Conservation (phyloP, 2,113 vertebrate genomes). For the Raja brachyura region DNA sequence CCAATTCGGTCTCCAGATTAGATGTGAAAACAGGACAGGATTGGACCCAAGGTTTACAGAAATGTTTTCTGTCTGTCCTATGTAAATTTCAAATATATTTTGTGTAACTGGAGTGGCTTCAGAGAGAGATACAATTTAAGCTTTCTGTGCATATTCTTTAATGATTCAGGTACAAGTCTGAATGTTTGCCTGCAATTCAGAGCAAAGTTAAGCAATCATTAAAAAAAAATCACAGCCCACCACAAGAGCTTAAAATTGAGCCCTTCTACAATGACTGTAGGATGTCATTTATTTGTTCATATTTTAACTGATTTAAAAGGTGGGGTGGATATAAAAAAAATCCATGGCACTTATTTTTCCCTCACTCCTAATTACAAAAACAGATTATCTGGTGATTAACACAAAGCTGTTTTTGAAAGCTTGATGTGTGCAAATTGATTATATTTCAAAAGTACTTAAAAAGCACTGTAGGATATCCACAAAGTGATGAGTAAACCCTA, state of each 20-base stretch:
- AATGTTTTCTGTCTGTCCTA: not conserved
- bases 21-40: conserved; percentile 34
- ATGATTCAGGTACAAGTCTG: not conserved
- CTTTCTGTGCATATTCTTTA: conserved; percentile 8
- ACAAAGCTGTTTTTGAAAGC: too few species aligned
- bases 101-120: not conserved
- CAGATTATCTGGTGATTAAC: too few species aligned
- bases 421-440: too few species aligned
- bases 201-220: not conserved
- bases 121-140: conserved; percentile 29
- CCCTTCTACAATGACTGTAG: not conserved
- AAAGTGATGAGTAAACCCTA: too few species aligned
- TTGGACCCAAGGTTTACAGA: conserved; percentile 35
- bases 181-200: not conserved
- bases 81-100: not conserved
- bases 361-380: too few species aligned
- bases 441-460: too few species aligned
- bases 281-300: not conserved
- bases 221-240: not conserved
- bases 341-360: too few species aligned
- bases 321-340: too few species aligned
- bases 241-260: not conserved
- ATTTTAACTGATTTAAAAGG: not conserved
- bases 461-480: too few species aligned
- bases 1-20: conserved; percentile 5